A percentile compares a stretch with the other conserved stretches of the same genome.
phyloP scores from a whole-genome alignment of 1,140 invertebrate genomes.

The Maniola jurtina region DNA sequence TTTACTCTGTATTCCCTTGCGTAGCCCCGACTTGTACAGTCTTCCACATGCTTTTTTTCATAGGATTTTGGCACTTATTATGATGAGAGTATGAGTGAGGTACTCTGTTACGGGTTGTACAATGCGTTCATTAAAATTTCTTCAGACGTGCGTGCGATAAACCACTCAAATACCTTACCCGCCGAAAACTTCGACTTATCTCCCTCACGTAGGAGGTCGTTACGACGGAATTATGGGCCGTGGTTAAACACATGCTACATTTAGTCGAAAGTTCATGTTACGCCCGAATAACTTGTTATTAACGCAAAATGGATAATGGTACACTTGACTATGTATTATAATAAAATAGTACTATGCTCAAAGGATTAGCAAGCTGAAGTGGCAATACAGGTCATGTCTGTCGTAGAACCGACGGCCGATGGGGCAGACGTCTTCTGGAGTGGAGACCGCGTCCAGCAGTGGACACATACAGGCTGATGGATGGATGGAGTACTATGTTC shows the following conservation, averaged over 20 bases:
- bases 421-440: no score
- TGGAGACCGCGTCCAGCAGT: no score
- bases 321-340: slow-evolving; percentile 14
- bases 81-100: not conserved
- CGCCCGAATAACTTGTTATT: slow-evolving; percentile 67
- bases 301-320: slow-evolving; percentile 39
- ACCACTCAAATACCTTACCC: slow-evolving; percentile 54
- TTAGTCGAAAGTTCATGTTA: slow-evolving; percentile 72
- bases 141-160: slow-evolving; percentile 71
- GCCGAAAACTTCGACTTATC: slow-evolving; percentile 73
- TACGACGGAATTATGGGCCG: slow-evolving; percentile 66
- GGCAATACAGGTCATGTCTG: no score
- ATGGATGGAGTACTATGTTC: no score
- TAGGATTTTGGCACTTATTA: not conserved
- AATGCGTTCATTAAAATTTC: slow-evolving; percentile 65
- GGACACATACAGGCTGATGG: no score
- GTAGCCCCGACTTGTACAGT: not conserved
- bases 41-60: not conserved
- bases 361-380: no score
- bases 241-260: slow-evolving; percentile 77
- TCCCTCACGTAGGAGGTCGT: slow-evolving; percentile 71
- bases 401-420: no score
- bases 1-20: slow-evolving; percentile 1
- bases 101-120: not conserved
- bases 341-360: not conserved